Conservation (phyloP, 2,113 vertebrate genomes). For the Podilymbus podiceps region DNA sequence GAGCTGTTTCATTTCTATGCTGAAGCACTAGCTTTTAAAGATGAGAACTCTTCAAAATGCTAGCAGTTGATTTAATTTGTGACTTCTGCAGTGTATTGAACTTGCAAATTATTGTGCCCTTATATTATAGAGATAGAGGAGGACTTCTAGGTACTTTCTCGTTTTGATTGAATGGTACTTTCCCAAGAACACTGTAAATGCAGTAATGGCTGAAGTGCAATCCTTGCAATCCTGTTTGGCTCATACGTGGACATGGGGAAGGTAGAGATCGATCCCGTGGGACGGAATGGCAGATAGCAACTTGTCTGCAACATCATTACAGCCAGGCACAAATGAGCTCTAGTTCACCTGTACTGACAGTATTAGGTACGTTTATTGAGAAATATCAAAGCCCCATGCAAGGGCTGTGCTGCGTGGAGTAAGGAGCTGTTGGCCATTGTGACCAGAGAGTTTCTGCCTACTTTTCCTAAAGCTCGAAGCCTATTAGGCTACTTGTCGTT, state of each 20-base stretch:
- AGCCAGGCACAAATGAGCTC: not conserved
- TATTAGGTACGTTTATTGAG: not conserved
- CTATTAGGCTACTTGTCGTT: not conserved
- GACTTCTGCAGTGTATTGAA: not conserved
- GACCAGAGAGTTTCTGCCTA: not conserved
- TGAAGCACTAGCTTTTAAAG: not conserved
- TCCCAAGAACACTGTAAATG: not conserved
- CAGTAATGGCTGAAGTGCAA: not conserved
- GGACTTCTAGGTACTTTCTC: not conserved
- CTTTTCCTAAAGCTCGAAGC: not conserved
- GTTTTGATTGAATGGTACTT: not conserved
- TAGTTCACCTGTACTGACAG: not conserved
- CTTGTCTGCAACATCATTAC: not conserved
- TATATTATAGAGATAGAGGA: not conserved
- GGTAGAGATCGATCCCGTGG: not conserved
- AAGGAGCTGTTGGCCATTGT: not conserved
- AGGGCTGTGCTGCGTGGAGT: not conserved
- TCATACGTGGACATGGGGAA: not conserved
- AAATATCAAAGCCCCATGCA: rapidly evolving
- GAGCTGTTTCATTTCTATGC: not conserved
- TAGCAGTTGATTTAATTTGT: slow-evolving; percentile 28
- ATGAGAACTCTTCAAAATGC: not conserved
- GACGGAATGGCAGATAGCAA: not conserved
- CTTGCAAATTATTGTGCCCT: not conserved
- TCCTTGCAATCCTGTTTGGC: not conserved